Evolutionary conservation across 2,888 invertebrate species (phyloP).

Genomic region (Pristionchus arcanus): DNA sequence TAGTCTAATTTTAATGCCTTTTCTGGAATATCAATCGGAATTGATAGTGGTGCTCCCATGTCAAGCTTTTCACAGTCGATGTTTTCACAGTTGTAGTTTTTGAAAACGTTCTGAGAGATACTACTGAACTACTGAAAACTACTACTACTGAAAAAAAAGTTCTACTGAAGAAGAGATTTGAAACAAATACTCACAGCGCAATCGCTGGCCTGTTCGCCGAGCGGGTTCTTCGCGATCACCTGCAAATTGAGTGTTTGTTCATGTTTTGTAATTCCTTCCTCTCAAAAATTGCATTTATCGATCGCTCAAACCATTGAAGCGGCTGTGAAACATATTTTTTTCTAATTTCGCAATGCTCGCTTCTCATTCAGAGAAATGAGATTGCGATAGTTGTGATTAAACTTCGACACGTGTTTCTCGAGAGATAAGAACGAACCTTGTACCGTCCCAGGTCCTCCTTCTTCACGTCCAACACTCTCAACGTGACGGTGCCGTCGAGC

Average conservation of each 20-base stretch:
- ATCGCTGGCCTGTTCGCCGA: constrained; percentile 65
- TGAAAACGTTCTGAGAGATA: too few species aligned
- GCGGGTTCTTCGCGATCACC: constrained; percentile 71
- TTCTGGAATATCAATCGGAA: background rate
- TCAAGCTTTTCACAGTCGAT: too few species aligned
- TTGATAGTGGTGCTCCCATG: too few species aligned
- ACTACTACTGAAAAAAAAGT: too few species aligned
- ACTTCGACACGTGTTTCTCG: too few species aligned
- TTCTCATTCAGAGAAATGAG: too few species aligned
- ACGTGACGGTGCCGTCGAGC: constrained; percentile 75
- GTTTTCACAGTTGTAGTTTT: too few species aligned
- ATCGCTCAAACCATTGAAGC: background rate
- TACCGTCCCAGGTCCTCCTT: constrained; percentile 76
- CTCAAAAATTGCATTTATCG: background rate
- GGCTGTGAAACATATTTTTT: background rate
- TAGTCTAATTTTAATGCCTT: background rate
- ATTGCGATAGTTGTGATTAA: too few species aligned
- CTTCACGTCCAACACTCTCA: constrained; percentile 72
- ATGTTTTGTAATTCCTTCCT: too few species aligned
- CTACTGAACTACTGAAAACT: too few species aligned
- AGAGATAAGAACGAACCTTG: constrained; percentile 51
- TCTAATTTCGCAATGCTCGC: too few species aligned
- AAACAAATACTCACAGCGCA: constrained; percentile 59
- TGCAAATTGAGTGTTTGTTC: constrained; percentile 51
- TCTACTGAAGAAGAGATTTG: background rate